phyloP scores from a whole-genome alignment of 2,888 invertebrate species.

The Galerucella nymphaeae region DNA sequence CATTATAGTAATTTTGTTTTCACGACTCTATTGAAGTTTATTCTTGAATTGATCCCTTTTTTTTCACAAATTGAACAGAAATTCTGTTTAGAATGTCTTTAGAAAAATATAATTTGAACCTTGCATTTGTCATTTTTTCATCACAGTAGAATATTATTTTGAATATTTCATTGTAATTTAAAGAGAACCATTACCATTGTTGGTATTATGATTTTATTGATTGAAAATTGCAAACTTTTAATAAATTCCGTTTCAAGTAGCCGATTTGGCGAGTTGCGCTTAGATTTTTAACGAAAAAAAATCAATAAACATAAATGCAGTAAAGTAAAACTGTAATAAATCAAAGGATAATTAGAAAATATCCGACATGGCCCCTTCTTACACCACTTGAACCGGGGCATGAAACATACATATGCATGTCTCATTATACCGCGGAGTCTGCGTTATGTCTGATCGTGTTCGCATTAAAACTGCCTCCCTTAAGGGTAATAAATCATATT shows the following conservation, averaged over 20 bases:
- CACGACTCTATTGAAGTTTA: too few relatives aligned
- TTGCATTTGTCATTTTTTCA: too few relatives aligned
- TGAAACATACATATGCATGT: conserved; percentile 62
- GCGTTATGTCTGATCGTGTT: conserved; percentile 59
- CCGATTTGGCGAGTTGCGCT: not conserved
- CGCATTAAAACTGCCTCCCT: conserved; percentile 52
- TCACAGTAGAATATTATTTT: too few relatives aligned
- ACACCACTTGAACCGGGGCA: conserved; percentile 57
- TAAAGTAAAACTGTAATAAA: conserved; percentile 49
- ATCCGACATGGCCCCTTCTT: conserved; percentile 58
- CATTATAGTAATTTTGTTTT: too few relatives aligned
- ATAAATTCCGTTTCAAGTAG: not conserved
- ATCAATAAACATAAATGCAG: conserved; percentile 26
- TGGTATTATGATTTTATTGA: too few relatives aligned
- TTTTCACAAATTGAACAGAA: too few relatives aligned
- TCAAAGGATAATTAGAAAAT: conserved; percentile 56
- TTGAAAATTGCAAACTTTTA: not conserved
- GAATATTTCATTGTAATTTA: too few relatives aligned
- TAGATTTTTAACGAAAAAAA: not conserved
- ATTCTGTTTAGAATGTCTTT: too few relatives aligned
- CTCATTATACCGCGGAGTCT: conserved; percentile 60
- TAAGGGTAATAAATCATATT: conserved; percentile 56
- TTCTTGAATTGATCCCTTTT: too few relatives aligned
- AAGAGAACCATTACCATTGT: too few relatives aligned
- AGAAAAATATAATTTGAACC: too few relatives aligned